Percentiles rank a stretch among this genome's conserved stretches.
Conservation (phyloP, 2,113 vertebrate species). For the Haemorhous mexicanus region DNA sequence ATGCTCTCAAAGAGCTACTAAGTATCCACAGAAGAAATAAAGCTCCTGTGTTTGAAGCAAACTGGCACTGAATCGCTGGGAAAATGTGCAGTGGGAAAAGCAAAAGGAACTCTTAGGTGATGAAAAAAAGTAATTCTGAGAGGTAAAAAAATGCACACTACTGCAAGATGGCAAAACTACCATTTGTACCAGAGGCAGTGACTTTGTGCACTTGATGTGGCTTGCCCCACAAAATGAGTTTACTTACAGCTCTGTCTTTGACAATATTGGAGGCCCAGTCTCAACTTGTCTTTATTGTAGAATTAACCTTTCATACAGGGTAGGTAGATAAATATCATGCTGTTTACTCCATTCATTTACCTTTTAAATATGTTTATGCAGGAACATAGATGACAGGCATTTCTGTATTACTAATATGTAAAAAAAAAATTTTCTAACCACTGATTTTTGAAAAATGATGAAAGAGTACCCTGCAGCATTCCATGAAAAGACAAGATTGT, state of each 20-base stretch:
- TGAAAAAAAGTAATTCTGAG: not conserved
- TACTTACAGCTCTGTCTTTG: not conserved
- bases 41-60: not conserved
- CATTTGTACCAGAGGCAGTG: not conserved
- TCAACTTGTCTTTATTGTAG: not conserved
- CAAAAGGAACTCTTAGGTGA: not conserved
- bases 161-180: not conserved
- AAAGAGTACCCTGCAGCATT: not conserved
- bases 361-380: not conserved
- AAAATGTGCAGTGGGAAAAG: not conserved
- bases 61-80: not conserved
- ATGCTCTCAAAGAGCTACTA: not conserved
- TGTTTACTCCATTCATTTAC: not conserved
- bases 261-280: not conserved
- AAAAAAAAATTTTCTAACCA: not conserved
- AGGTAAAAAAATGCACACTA: not conserved
- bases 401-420: not conserved
- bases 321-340: not conserved
- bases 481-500: not conserved
- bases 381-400: not conserved
- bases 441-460: not conserved
- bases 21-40: slow-evolving; percentile 1
- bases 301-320: not conserved
- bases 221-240: not conserved
- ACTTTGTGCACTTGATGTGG: not conserved